These are phyloP conservation scores for Nematopogon swammerdamellus DNA, from an alignment of 2,888 invertebrate genomes.

Conservation along the genomic window DNA sequence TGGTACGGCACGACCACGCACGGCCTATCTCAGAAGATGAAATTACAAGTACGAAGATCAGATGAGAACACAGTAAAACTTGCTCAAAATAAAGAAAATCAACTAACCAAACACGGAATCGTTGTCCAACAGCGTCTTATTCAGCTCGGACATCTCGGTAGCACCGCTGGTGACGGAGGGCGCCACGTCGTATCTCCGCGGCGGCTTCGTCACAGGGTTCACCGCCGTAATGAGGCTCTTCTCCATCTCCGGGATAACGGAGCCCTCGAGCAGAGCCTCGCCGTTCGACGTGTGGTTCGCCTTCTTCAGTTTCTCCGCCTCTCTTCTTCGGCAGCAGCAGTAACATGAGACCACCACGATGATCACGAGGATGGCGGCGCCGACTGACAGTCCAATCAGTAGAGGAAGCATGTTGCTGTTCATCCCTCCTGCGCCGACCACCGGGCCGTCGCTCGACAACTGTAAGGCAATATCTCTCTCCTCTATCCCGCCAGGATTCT, in stretches of 20 bases:
- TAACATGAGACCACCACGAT: constrained; percentile 49
- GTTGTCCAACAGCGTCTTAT: constrained; percentile 75
- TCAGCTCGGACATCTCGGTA: constrained; percentile 79
- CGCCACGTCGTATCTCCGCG: constrained; percentile 72
- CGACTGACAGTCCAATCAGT: constrained; percentile 46
- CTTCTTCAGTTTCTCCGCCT: constrained; percentile 50
- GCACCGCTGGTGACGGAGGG: constrained; percentile 68
- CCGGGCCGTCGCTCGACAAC: constrained; percentile 38
- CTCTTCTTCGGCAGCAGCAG: constrained; percentile 54
- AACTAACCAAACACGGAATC: constrained; percentile 76
- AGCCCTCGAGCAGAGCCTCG: constrained; percentile 69
- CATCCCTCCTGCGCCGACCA: constrained; percentile 47
- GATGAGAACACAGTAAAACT: too few relatives aligned
- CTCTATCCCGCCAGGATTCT: constrained; percentile 76
- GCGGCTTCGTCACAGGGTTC: constrained; percentile 82
- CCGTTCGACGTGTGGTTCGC: constrained; percentile 59
- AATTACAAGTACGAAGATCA: too few relatives aligned
- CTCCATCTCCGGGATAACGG: constrained; percentile 78
- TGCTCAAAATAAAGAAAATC: constrained; percentile 4
- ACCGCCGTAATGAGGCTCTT: constrained; percentile 81
- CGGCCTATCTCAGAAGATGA: too few relatives aligned
- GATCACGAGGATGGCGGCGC: constrained; percentile 49
- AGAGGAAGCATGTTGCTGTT: constrained; percentile 54
- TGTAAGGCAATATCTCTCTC: constrained; percentile 71
- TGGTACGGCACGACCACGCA: too few relatives aligned